These are phyloP conservation scores for Amblyopsis rosae DNA, from an alignment of 2,113 vertebrate species.

Conservation along the genomic window DNA sequence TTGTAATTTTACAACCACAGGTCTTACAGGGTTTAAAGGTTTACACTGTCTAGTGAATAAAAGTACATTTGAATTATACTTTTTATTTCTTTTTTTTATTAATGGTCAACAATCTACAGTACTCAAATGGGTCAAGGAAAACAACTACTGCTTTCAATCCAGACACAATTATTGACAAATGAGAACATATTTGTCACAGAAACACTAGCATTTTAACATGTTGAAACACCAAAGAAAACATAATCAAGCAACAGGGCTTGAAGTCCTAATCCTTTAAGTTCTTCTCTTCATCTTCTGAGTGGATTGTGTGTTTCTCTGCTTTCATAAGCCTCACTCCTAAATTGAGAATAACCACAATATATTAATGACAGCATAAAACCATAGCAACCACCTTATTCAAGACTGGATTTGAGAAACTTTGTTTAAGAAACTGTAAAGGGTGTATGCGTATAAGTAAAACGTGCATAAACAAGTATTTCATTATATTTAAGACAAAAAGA, in stretches of 20 bases:
- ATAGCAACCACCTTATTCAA: background rate
- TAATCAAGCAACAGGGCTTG: background rate
- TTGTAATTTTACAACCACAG: too few relatives aligned
- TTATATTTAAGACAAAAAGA: too few relatives aligned
- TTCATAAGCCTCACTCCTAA: constrained; percentile 80
- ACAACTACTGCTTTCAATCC: background rate
- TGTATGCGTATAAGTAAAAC: too few relatives aligned
- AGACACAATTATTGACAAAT: background rate
- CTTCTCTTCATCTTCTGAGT: constrained; percentile 88
- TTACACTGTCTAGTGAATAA: background rate
- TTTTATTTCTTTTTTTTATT: too few relatives aligned
- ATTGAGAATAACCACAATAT: constrained; percentile 51
- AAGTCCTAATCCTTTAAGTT: constrained; percentile 66
- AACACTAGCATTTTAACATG: too few relatives aligned
- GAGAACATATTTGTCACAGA: background rate
- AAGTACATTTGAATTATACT: background rate
- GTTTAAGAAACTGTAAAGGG: background rate
- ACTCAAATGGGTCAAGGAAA: too few relatives aligned
- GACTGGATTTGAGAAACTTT: background rate
- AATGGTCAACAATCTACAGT: too few relatives aligned
- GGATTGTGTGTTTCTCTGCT: constrained; percentile 77
- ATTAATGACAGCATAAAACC: background rate
- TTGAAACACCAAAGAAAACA: too few relatives aligned
- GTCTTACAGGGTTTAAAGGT: too few relatives aligned
- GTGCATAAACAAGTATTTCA: too few relatives aligned